Evolutionary conservation across 2,797 vertebrate species (phyloP).

Genomic region (Pampus argenteus): DNA sequence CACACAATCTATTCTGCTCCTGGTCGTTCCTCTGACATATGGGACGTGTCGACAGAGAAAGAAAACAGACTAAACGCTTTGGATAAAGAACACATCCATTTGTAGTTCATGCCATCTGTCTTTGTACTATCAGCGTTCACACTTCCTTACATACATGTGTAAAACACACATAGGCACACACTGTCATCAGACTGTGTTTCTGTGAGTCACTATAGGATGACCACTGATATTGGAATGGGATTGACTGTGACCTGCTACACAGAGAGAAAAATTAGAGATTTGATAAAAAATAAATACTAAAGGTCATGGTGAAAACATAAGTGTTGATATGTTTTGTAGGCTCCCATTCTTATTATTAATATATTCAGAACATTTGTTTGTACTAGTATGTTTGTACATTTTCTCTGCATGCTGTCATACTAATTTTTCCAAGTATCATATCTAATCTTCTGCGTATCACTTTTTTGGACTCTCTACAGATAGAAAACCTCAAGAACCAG

Average conservation of each 20-base stretch:
- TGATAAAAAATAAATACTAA: conserved; percentile 3
- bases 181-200: no score
- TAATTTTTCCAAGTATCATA: no score
- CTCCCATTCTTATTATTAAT: neutral
- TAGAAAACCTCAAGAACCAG: neutral
- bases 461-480: neutral
- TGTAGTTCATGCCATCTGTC: conserved; percentile 29
- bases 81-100: conserved; percentile 20
- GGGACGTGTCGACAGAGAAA: conserved; percentile 24
- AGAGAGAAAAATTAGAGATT: neutral
- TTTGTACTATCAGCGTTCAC: conserved; percentile 25
- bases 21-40: conserved; percentile 49
- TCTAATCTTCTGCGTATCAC: neutral
- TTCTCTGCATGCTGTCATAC: neutral
- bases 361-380: neutral
- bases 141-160: conserved; percentile 7
- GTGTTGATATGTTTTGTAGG: neutral
- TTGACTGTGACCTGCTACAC: neutral
- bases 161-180: neutral
- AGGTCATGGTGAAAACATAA: neutral
- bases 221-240: neutral
- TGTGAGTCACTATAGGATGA: neutral
- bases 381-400: neutral
- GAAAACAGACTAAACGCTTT: conserved; percentile 41
- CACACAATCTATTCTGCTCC: conserved; percentile 14